Conservation (phyloP, 2,797 vertebrate species). For the Sorex maritimensis region DNA sequence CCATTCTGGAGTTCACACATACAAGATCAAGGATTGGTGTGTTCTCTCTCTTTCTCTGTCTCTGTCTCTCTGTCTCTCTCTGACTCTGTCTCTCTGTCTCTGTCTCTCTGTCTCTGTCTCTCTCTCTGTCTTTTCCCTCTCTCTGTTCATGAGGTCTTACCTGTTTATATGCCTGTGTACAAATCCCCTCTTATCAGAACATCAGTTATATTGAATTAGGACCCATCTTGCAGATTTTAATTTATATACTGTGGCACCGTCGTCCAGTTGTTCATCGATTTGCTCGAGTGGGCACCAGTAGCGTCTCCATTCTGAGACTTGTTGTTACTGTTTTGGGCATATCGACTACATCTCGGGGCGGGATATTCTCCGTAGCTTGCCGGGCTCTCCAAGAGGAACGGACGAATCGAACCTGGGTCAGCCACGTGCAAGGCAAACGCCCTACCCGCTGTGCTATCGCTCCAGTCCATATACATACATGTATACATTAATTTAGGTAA, state of each 20-base stretch:
- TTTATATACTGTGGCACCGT: neutral
- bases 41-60: neutral
- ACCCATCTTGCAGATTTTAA: neutral
- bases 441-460: too few species aligned
- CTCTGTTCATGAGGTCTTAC: neutral
- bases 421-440: too few species aligned
- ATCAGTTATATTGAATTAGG: constrained; percentile 1
- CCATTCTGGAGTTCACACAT: neutral
- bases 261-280: too few species aligned
- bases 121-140: neutral
- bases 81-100: neutral
- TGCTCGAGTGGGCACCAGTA: too few species aligned
- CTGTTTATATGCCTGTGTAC: neutral
- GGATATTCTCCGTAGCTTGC: too few species aligned
- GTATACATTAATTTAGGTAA: too few species aligned
- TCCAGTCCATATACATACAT: too few species aligned
- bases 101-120: neutral
- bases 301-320: too few species aligned
- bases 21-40: neutral
- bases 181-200: constrained; percentile 42
- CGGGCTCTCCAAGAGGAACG: too few species aligned
- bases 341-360: too few species aligned
- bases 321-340: too few species aligned
- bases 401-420: too few species aligned
- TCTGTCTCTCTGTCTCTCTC: neutral